phyloP scores from a whole-genome alignment of 2,113 vertebrate species.

The Egretta garzetta region DNA sequence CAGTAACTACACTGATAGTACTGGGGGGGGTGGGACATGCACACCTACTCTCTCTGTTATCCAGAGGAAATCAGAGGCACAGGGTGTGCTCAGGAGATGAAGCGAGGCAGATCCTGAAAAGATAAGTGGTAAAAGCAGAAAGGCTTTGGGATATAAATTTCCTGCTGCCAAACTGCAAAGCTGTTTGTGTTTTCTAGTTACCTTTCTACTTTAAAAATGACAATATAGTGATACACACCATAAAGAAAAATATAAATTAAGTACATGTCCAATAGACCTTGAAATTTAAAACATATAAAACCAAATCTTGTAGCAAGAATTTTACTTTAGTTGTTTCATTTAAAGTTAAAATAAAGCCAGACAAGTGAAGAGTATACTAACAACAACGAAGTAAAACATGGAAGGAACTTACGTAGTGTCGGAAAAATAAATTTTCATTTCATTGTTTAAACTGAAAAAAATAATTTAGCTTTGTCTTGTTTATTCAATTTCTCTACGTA shows the following conservation, averaged over 20 bases:
- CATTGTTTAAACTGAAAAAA: not conserved
- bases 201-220: not conserved
- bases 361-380: not conserved
- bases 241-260: not conserved
- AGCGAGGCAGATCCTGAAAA: not conserved
- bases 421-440: not conserved
- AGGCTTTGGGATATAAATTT: not conserved
- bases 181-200: not conserved
- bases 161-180: not conserved
- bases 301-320: not conserved
- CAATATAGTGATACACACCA: not conserved
- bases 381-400: not conserved
- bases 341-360: not conserved
- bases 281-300: not conserved
- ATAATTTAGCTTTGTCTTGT: not conserved
- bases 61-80: not conserved
- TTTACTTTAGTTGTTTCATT: not conserved
- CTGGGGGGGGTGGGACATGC: rapidly evolving
- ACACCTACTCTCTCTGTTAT: not conserved
- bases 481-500: not conserved
- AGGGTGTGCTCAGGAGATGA: not conserved
- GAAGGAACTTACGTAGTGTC: not conserved
- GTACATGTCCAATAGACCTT: not conserved
- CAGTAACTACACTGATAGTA: not conserved
- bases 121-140: not conserved